Base-by-base conservation (phyloP, 2,888 invertebrate genomes). In the Calliscelio sp. region DNA sequence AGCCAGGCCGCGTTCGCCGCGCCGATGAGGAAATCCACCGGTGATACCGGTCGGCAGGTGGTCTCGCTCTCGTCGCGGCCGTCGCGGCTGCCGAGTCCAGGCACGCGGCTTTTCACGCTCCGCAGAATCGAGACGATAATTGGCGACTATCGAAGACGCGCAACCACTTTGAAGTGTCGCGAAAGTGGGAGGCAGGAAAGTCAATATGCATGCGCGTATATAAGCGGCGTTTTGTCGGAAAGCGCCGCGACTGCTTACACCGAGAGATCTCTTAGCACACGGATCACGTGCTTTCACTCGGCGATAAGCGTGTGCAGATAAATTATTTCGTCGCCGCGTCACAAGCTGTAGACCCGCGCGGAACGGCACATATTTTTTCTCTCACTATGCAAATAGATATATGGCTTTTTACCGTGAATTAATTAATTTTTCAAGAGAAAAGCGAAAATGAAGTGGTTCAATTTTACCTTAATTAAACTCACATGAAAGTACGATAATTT, bases 81-180 rank as follows among this genome's bases (percentile, higher is more conserved):
- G 65, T 66, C 51, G 73, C 75, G 44, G 63, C 80, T 59, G 66
- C 80, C 55, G 74, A 66, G 73, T 32, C 73, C 55, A 59, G 71
- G 79, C 84, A 80, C 84, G 84, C 84, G 77, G 81, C 84, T 84
- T 81, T 84, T 84, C 84, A 84, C 81, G 84, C 81, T 81, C 74
- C 57, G 78, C 55, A 74, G 85, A 73, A 85, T 85, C 81, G 81
- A 85, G 79, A 85, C 85, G 85, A 81, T 85, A 81, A 85, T 78
- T 85, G 85, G 74, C 68, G 78, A 74, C 70, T 65, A 65, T 78
- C 65, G 68, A 66, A 85, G 81, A 81, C 78, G 81, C 78, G 79
- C 85, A 57, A 44, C 74, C 49, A 81, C 81, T 85, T 81, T 68
- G 57, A 79, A 85, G 74, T 85, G 81, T 85, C 78, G 63, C 81